These are phyloP conservation scores for Synanthedon andrenaeformis DNA, from an alignment of 2,888 invertebrate genomes.

Conservation along the genomic window DNA sequence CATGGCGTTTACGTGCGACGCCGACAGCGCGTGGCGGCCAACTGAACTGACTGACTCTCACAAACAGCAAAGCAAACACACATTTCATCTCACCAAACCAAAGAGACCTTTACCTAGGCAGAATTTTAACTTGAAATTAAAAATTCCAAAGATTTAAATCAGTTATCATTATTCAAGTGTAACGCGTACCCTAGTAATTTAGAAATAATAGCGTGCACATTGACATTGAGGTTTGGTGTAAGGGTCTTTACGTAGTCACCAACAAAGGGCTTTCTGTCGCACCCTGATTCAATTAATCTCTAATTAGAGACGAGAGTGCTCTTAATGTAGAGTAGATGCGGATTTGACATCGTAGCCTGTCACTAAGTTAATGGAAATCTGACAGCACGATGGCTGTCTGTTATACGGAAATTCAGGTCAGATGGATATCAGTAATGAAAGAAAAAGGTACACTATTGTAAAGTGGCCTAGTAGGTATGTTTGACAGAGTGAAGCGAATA, in stretches of 20 bases:
- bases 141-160: conserved; percentile 4
- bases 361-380: conserved; percentile 58
- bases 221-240: conserved; percentile 13
- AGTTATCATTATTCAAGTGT: neutral
- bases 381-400: conserved; percentile 43
- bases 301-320: conserved; percentile 66
- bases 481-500: too few relatives aligned
- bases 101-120: conserved; percentile 13
- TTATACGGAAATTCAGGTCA: conserved; percentile 43
- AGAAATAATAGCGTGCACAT: neutral
- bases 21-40: conserved; percentile 47
- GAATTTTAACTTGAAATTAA: conserved; percentile 24
- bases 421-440: conserved; percentile 4
- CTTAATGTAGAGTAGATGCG: conserved; percentile 54
- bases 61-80: neutral
- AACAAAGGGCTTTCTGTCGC: conserved; percentile 43
- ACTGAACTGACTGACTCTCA: conserved; percentile 27
- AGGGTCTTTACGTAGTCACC: conserved; percentile 25
- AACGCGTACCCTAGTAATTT: neutral
- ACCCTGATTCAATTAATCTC: conserved; percentile 61
- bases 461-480: too few relatives aligned
- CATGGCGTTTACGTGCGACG: conserved; percentile 50
- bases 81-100: conserved; percentile 13
- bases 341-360: conserved; percentile 57
- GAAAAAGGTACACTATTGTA: neutral